Evolutionary conservation across 2,888 invertebrate species (phyloP).

Genomic region (Enchytraeus crypticus): DNA sequence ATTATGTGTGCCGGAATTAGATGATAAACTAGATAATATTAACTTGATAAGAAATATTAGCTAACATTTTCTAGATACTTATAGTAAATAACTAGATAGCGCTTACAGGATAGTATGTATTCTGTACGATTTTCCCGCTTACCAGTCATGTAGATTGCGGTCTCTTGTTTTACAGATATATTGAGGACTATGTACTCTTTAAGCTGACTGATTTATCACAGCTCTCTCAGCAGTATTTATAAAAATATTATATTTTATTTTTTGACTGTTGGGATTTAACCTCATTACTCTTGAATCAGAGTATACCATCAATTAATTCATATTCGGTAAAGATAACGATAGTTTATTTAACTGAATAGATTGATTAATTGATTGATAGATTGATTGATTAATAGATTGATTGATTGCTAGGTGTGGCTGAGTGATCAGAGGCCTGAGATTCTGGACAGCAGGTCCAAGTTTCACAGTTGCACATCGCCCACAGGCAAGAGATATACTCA

Average conservation of each 20-base stretch:
- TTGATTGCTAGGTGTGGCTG: constrained; percentile 22
- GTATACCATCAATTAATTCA: background rate
- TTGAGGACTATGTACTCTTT: background rate
- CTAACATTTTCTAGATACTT: too few relatives aligned
- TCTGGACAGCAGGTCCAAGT: constrained; percentile 15
- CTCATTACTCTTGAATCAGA: background rate
- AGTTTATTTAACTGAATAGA: background rate
- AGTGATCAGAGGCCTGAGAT: constrained; percentile 11
- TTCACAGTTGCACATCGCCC: constrained; percentile 11
- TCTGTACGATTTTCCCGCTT: too few relatives aligned
- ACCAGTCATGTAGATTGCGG: background rate
- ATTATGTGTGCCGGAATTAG: too few relatives aligned
- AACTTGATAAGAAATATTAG: too few relatives aligned
- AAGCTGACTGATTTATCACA: too few relatives aligned
- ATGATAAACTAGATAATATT: too few relatives aligned
- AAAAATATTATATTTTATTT: background rate
- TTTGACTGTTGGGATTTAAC: background rate
- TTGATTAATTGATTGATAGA: too few relatives aligned
- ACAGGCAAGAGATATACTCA: constrained; percentile 1
- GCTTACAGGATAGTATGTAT: too few relatives aligned
- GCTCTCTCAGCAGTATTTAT: too few relatives aligned
- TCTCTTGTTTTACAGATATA: background rate
- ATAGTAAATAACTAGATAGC: too few relatives aligned
- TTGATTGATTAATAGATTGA: too few relatives aligned
- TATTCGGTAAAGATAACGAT: background rate